Conservation (phyloP, 1,140 invertebrate species). For the Aricia agestis region DNA sequence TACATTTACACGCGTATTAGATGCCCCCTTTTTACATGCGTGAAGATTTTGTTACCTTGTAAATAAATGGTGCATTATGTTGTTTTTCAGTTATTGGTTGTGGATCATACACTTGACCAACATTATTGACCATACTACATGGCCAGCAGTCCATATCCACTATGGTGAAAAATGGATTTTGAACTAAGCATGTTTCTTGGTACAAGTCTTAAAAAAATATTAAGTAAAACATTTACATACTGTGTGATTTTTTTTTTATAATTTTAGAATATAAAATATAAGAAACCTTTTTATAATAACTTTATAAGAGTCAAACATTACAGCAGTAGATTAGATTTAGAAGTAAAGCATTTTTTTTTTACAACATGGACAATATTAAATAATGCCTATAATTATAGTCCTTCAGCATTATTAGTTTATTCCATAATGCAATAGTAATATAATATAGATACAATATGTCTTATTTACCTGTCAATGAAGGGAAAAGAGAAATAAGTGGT, state of each 20-base stretch:
- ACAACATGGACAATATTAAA: no score
- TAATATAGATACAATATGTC: background rate
- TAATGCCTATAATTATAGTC: no score
- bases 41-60: slow-evolving; percentile 44
- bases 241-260: background rate
- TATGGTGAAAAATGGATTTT: slow-evolving; percentile 85
- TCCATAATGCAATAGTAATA: background rate
- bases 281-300: no score
- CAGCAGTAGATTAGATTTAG: no score
- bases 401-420: background rate
- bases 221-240: background rate
- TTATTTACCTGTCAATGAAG: slow-evolving; percentile 79
- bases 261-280: background rate
- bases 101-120: slow-evolving; percentile 67
- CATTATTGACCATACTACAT: slow-evolving; percentile 80
- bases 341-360: no score
- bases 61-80: slow-evolving; percentile 64
- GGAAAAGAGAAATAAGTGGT: slow-evolving; percentile 78
- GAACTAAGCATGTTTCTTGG: slow-evolving; percentile 86
- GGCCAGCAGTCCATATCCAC: slow-evolving; percentile 87
- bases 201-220: slow-evolving; percentile 79
- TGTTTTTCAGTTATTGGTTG: slow-evolving; percentile 56
- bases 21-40: no score
- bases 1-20: no score
- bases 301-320: no score